Conservation (phyloP, 1,140 invertebrate species). For the Neodiprion virginianus region DNA sequence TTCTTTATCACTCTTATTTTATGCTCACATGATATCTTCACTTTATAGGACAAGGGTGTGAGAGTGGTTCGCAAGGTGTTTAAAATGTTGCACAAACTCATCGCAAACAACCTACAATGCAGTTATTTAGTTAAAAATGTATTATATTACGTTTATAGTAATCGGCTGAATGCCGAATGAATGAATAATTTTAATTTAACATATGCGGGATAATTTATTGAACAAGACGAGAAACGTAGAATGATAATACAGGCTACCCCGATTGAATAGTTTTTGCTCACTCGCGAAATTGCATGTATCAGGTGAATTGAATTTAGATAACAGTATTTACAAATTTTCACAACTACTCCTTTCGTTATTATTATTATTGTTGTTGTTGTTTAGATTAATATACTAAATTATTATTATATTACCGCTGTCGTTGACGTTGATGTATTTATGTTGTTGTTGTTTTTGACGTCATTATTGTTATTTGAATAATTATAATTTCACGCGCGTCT, state of each 20-base stretch:
- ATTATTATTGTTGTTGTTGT: not conserved
- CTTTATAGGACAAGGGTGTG: not conserved
- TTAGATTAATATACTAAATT: not conserved
- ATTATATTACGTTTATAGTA: not conserved
- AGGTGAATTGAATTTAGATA: not conserved
- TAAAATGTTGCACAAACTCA: slow-evolving; percentile 1
- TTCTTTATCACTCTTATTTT: too few species aligned
- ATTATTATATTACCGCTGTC: not conserved
- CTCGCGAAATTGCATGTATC: too few species aligned
- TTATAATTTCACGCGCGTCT: not conserved
- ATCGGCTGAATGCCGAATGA: not conserved
- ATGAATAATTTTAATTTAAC: not conserved
- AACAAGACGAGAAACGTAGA: not conserved
- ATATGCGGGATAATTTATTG: not conserved
- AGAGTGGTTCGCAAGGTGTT: not conserved
- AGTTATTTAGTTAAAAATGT: too few species aligned
- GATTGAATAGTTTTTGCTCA: too few species aligned
- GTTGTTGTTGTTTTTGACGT: not conserved
- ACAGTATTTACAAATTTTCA: slow-evolving; percentile 1
- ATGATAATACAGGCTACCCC: not conserved
- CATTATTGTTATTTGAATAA: not conserved
- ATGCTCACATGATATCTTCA: not conserved
- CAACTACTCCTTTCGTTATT: not conserved
- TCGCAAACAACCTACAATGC: not conserved
- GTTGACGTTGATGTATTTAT: not conserved